Conservation (phyloP, 2,888 invertebrate genomes). For the Tanytarsus gracilentus region DNA sequence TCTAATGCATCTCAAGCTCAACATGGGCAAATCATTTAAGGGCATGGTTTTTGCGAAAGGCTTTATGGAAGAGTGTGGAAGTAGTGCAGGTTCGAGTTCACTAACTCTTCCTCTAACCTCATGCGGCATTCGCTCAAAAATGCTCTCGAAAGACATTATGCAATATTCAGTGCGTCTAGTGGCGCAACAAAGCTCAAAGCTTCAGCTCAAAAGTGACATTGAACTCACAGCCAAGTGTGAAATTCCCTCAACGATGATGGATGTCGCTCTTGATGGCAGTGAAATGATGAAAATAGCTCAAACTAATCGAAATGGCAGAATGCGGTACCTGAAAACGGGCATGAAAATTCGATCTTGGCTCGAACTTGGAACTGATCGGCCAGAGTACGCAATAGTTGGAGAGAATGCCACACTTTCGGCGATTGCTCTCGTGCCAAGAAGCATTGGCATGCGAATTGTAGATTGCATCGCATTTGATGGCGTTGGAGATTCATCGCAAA, state of each 20-base stretch:
- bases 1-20: constrained; percentile 52
- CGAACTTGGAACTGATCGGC: constrained; percentile 48
- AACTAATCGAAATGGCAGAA: constrained; percentile 20
- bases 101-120: constrained; percentile 37
- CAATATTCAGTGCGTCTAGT: constrained; percentile 59
- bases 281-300: constrained; percentile 20
- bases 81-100: constrained; percentile 36
- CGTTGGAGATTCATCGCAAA: constrained; percentile 63
- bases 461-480: constrained; percentile 74
- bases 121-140: constrained; percentile 58
- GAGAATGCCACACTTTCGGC: constrained; percentile 56
- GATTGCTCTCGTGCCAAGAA: constrained; percentile 48
- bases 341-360: constrained; percentile 57
- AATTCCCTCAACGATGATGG: constrained; percentile 39
- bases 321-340: constrained; percentile 33
- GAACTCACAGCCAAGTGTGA: constrained; percentile 54
- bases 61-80: constrained; percentile 61
- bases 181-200: constrained; percentile 63
- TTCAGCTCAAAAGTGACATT: constrained; percentile 65
- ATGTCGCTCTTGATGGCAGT: constrained; percentile 33
- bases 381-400: constrained; percentile 58
- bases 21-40: constrained; percentile 56
- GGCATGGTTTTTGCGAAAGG: constrained; percentile 67
- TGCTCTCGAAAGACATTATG: constrained; percentile 46
- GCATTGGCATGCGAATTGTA: constrained; percentile 62